Base-by-base conservation (phyloP, 2,797 vertebrate genomes). In the Sciurus carolinensis region DNA sequence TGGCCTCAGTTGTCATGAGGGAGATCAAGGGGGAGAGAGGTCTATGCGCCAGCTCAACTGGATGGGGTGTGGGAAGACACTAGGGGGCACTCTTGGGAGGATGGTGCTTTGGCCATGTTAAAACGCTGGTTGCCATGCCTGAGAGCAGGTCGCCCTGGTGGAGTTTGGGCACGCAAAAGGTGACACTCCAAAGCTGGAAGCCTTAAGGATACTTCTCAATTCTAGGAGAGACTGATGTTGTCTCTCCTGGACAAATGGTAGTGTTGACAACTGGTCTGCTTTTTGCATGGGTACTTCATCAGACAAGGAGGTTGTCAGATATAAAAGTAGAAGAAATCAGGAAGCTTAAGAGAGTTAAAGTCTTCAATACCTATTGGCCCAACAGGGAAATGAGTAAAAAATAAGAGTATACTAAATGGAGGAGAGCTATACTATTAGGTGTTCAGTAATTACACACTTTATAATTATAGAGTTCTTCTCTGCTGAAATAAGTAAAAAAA, bases 381-480 rank as follows among this genome's bases (percentile, higher is more conserved):
- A 59, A 24, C 30, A 20, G 66, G 42, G 59, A 91, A 81, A 88
- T 87, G 44, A 67, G 0, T 67, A 39, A 75, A 52, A 72, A 44
- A 30, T 15, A 28, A 79, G 18, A 50, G 42, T 36, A 33, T 28
- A 18, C 54, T 44, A 30, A 47, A 73, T 17, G 30, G 75, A 18
- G 8, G 52, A 36, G 0, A 36, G 42, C 8, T 17, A 3, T 72
- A 33, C 67, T 39, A 5, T 30, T 75, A 52, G 52, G 4, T 80
- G 44, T 76, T 73, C 42, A 66, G 1, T 57, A 72, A 81, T 79
- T 71, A 67, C 1, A 52, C 20, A 3, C 86, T 93, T 81, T 71
- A 81, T 80, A 62, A 84, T 83, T 47, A 44, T 3, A 71, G 92
- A 89, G 69, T 42, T 80, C 33, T 94, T 91, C n/a, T 86, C 66